Conservation (phyloP, 2,888 invertebrate species). For the Thyatira batis region DNA sequence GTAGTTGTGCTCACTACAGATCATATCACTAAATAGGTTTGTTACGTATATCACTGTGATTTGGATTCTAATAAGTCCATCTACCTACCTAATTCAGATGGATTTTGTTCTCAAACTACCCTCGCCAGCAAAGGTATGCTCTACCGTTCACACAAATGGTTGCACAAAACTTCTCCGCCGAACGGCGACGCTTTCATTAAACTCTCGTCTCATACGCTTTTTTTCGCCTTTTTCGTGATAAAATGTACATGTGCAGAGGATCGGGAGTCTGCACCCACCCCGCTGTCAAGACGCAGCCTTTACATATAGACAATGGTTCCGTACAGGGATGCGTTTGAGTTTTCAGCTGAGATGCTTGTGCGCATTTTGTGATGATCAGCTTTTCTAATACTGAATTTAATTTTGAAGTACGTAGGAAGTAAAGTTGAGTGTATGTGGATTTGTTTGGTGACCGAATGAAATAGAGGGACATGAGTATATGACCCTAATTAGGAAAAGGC, state of each 20-base stretch:
- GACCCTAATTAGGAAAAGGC: no score
- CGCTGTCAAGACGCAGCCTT: slow-evolving; percentile 18
- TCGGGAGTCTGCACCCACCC: not conserved
- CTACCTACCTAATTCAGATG: not conserved
- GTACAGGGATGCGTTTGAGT: not conserved
- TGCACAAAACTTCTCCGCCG: not conserved
- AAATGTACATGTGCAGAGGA: not conserved
- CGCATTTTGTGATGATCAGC: no score
- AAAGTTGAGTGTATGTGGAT: no score
- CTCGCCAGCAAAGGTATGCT: not conserved
- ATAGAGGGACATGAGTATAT: no score
- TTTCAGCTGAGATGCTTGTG: not conserved
- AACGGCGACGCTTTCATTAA: slow-evolving; percentile 10
- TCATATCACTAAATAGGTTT: no score
- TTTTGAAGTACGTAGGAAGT: no score
- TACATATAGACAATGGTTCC: slow-evolving; percentile 15
- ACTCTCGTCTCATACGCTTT: slow-evolving; percentile 1
- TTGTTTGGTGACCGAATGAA: no score
- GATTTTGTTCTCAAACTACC: not conserved
- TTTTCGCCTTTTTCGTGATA: slow-evolving; percentile 12
- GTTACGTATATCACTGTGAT: no score
- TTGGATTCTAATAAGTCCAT: no score
- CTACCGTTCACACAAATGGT: not conserved
- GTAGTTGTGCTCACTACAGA: no score
- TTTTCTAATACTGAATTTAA: no score